Evolutionary conservation across 2,888 invertebrate genomes (phyloP), one percentile per base, ranked within the genome.

Genomic region (Epinotia brunnichana): DNA sequence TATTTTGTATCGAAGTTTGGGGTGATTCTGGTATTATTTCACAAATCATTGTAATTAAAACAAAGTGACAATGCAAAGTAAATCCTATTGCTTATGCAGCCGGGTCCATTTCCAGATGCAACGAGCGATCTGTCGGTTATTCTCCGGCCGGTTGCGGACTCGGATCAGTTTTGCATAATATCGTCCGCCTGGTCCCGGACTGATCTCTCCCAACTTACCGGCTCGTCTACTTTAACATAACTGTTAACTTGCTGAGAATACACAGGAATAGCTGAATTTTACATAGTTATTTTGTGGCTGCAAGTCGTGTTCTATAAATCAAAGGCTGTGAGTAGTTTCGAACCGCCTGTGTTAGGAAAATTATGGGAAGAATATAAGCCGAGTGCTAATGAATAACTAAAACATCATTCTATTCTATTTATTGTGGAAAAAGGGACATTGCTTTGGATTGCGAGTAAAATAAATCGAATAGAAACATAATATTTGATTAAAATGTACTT

Each of bases 151-250:
- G 21, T 21, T 21, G 24, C 57, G 9, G 2, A 39, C 60, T 39
- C 48, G 60, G 39, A 70, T 70, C 70, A 51, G 57, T 71, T 71
- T 66, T 71, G 70, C 70, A 71, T 71, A 71, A 71, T 71, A 71
- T 51, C 59, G 44, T 29, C 68, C 35, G 59, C 39, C 51, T 64
- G 57, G 64, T 51, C 53, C 60, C 19, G 41, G 19, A 24, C n/a
- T 59, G 59, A 59, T 59, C 59, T 35, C 59, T n/a, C 48, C n/a
- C 59, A 59, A 39, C 59, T 59, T 59, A 59, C 59, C 59, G 59
- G 59, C 59, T 59, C 59, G 59, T 59, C 59, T n/a, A n/a, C 48
- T 48, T 35, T 59, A 29, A 59, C 29, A 59, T 59, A 59, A 59
- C 59, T 17, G 59, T 59, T 59, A 59, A 59, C 48, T 48, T 48